A percentile compares a stretch with the other conserved stretches of the same genome.
These are phyloP conservation scores for Hypotaenidia okinawae DNA, from an alignment of 2,797 vertebrate genomes.

Conservation along the genomic window DNA sequence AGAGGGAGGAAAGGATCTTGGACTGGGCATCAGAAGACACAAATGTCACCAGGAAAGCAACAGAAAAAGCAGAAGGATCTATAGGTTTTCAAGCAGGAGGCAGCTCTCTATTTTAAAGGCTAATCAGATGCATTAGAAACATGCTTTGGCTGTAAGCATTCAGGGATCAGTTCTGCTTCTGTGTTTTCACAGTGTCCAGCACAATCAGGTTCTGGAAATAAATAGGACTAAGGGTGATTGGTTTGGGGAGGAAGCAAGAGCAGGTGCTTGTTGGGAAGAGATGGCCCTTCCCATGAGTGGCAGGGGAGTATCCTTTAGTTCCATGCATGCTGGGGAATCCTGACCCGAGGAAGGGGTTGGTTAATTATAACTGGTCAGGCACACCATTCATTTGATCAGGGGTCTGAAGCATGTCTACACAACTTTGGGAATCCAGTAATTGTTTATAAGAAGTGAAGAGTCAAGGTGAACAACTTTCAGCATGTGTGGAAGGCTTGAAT, in stretches of 20 bases:
- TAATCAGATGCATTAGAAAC: neutral
- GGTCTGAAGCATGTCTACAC: neutral
- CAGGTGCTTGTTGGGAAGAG: neutral
- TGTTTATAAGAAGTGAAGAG: neutral
- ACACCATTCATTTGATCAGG: neutral
- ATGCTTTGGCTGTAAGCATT: neutral
- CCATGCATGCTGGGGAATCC: neutral
- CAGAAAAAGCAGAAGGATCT: neutral
- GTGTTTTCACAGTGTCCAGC: neutral
- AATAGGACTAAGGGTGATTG: neutral
- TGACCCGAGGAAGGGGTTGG: neutral
- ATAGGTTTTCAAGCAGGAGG: neutral
- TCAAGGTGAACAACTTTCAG: constrained; percentile 32
- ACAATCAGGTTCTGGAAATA: neutral
- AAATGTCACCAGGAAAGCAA: neutral
- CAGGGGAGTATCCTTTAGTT: neutral
- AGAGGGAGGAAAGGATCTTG: neutral
- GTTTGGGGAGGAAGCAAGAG: neutral
- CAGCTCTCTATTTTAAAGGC: neutral
- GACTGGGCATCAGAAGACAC: neutral
- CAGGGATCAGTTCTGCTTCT: neutral
- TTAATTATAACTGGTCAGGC: neutral
- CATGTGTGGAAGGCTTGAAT: neutral
- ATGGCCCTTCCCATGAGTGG: neutral
- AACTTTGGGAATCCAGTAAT: neutral